Base-by-base conservation (phyloP, 2,888 invertebrate species). In the Brenthis daphne region DNA sequence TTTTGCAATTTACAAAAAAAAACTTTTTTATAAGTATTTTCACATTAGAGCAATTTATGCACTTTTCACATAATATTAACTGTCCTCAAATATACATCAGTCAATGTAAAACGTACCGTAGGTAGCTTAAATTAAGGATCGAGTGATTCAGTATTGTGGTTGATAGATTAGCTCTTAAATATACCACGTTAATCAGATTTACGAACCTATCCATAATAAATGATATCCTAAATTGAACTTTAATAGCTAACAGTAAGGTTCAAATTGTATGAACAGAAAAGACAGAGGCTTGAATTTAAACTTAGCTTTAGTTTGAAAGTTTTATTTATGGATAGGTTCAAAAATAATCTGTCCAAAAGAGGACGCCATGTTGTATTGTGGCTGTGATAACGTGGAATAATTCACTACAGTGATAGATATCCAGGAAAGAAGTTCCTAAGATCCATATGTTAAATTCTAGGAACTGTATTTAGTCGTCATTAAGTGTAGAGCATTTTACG, bases 321-420 rank as follows among this genome's bases (percentile, higher is more conserved):
- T 20, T 13, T 55, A 58, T 53, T 13, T 51, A 64, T 65, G 61
- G 57, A 64, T 66, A 24, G 64, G 64, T 64, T 65, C 8, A 37
- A 64, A 63, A 37, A 43, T 58, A 47, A 58, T 6, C 33, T 20
- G 57, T 68, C 57, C 65, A 11, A 53, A 65, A 53, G 69, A 53
- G 70, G 73, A 85, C 72, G 73, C 83, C 83, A 82, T 83, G 80
- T 85, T 84, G 82, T 84, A 83, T 79, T 85, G 83, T 85, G 89
- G 87, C 88, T 89, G 90, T 90, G 90, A 90, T 87, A 85, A 68
- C 66, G 72, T 80, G 78, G 75, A 75, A 68, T 29, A 72, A 67
- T 76, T 75, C 73, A 77, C 74, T 77, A 74, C 51, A 57, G 55
- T 70, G 57, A 48, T 24, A 64, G 64, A 70, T 70, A 58, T 64